Percentiles rank a stretch among this genome's conserved stretches.
Conservation (phyloP, 1,140 invertebrate species). For the Trichoplusia ni region DNA sequence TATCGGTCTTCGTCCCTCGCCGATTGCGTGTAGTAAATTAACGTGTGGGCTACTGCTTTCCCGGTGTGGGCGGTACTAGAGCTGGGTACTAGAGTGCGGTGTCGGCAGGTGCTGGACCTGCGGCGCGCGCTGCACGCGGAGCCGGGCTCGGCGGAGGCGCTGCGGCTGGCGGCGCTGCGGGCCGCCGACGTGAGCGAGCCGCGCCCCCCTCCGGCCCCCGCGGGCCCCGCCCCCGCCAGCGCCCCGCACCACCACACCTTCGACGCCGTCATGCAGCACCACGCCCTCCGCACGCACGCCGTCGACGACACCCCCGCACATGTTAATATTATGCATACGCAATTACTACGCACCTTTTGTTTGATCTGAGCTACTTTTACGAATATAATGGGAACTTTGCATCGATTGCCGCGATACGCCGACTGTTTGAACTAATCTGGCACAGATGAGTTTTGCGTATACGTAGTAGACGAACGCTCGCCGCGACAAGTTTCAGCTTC, state of each 20-base stretch:
- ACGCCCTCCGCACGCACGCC: slow-evolving; percentile 68
- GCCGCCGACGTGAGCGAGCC: slow-evolving; percentile 74
- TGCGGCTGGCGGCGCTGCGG: slow-evolving; percentile 77
- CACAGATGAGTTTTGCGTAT: slow-evolving; percentile 39
- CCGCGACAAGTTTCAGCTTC: neutral
- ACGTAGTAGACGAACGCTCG: slow-evolving; percentile 12
- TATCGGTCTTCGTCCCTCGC: neutral
- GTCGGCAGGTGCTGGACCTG: slow-evolving; percentile 85
- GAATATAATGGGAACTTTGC: slow-evolving; percentile 13
- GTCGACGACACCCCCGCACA: slow-evolving; percentile 43
- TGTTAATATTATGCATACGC: slow-evolving; percentile 27
- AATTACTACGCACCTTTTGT: slow-evolving; percentile 27
- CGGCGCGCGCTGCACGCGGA: slow-evolving; percentile 85
- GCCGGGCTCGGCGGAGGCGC: slow-evolving; percentile 80
- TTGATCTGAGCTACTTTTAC: slow-evolving; percentile 25
- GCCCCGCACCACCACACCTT: slow-evolving; percentile 77
- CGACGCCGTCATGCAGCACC: slow-evolving; percentile 79
- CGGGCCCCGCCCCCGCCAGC: slow-evolving; percentile 51
- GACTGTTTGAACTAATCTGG: slow-evolving; percentile 24
- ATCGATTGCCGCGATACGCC: slow-evolving; percentile 19
- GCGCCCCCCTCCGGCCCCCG: slow-evolving; percentile 42
- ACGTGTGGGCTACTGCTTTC: slow-evolving; percentile 17
- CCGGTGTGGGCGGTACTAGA: neutral
- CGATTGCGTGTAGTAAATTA: neutral
- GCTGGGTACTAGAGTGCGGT: slow-evolving; percentile 8